Conservation (phyloP, 2,888 invertebrate genomes). For the Chaetoderma sp. region DNA sequence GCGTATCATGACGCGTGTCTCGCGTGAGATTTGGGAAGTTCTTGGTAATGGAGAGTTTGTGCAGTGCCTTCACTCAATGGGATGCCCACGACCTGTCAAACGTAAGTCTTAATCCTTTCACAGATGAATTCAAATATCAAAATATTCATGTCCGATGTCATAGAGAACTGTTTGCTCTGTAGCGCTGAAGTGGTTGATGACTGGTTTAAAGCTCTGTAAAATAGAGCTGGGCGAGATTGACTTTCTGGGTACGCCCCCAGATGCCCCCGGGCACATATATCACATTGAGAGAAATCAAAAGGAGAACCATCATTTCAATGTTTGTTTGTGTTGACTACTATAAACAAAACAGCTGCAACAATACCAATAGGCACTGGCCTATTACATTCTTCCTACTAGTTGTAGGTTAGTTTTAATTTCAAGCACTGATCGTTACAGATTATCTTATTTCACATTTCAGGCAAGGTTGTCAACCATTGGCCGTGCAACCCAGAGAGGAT, state of each 20-base stretch:
- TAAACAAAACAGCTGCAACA: not conserved
- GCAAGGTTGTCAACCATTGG: constrained; percentile 77
- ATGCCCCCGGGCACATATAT: too few relatives aligned
- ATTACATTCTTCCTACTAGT: not conserved
- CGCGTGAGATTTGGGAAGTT: constrained; percentile 73
- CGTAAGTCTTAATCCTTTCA: constrained; percentile 69
- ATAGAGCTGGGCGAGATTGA: too few relatives aligned
- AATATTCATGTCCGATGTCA: too few relatives aligned
- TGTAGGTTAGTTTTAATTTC: too few relatives aligned
- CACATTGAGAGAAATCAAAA: too few relatives aligned
- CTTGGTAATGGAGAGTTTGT: constrained; percentile 79
- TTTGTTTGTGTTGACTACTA: not conserved
- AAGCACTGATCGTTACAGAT: too few relatives aligned
- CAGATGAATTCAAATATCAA: too few relatives aligned
- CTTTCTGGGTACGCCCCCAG: too few relatives aligned
- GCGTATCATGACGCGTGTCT: constrained; percentile 97
- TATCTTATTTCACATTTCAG: constrained; percentile 27
- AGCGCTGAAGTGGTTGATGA: too few relatives aligned
- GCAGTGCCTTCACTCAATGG: constrained; percentile 94
- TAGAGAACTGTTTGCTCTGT: too few relatives aligned
- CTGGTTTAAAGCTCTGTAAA: too few relatives aligned
- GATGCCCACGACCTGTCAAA: constrained; percentile 79
- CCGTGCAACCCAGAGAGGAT: constrained; percentile 96
- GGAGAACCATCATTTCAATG: not conserved
- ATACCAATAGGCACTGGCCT: not conserved